Percentiles rank a stretch among this genome's conserved stretches.
phyloP scores from a whole-genome alignment of 2,888 invertebrate genomes.

The Germaria angustata region DNA sequence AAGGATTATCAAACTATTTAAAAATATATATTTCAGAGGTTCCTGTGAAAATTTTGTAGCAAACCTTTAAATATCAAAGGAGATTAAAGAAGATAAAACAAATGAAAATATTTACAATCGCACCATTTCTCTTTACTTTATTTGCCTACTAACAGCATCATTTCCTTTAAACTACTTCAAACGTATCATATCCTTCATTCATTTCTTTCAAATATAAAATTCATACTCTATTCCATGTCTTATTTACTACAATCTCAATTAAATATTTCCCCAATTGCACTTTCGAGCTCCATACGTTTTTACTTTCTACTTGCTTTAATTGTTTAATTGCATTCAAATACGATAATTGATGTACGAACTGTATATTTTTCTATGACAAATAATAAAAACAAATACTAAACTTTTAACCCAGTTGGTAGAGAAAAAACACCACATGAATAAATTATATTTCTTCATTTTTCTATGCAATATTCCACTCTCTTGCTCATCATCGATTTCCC shows the following conservation, averaged over 20 bases:
- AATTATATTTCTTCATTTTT: conserved; percentile 24
- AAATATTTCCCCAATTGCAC: no score
- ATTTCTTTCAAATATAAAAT: neutral
- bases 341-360: conserved; percentile 31
- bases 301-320: conserved; percentile 5
- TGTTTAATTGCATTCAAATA: conserved; percentile 39
- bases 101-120: no score
- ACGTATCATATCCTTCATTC: neutral
- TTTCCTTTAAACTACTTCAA: neutral
- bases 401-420: neutral
- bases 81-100: no score
- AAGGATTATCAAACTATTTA: no score
- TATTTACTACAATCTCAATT: neutral
- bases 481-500: conserved; percentile 47
- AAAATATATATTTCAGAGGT: no score
- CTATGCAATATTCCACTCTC: neutral
- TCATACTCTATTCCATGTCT: no score
- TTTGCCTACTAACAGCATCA: no score
- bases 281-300: neutral
- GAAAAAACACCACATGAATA: conserved; percentile 39
- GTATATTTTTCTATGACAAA: conserved; percentile 2
- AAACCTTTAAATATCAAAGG: no score
- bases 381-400: conserved; percentile 1
- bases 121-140: no score
- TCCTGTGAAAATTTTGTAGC: no score